Evolutionary conservation across 2,888 invertebrate genomes (phyloP), one percentile per base, ranked within the genome.

Genomic region (Hedychridium roseum): DNA sequence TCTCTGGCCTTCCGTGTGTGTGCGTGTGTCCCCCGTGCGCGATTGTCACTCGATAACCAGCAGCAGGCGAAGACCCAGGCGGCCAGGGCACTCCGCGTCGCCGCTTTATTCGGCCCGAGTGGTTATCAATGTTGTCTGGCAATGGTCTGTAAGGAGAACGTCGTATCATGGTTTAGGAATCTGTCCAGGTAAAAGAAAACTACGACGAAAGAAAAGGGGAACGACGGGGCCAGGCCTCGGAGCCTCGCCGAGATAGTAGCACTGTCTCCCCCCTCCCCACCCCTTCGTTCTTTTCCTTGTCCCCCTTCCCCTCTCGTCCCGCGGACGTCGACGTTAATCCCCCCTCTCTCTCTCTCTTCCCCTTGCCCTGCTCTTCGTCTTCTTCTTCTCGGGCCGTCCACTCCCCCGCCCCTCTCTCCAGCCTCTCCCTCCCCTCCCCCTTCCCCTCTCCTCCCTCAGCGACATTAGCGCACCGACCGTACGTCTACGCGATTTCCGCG

Each of bases 131-230:
- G 84, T 82, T 82, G 83, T 82, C 89, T 88, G 91, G 91, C 90
- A 89, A 94, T 94, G 94, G 91, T 94, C 90, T 94, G 77, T 77
- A 94, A 94, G 88, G 94, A 94, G 88, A 95, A 96, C 86, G 91
- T 97, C 84, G 90, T 94, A 86, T 87, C 88, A 88, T 96, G 95
- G 95, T 97, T 97, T 89, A 92, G 92, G 87, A 90, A 91, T 87
- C 70, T 78, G 71, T 76, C 78, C 74, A 78, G 78, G 78, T 78
- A 70, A 67, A 34, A 4, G 34, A n/a, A n/a, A n/a, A n/a, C n/a
- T n/a, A n/a, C n/a, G n/a, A n/a, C n/a, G n/a, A n/a, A n/a, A n/a
- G n/a, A n/a, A n/a, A n/a, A n/a, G n/a, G n/a, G n/a, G n/a, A n/a
- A n/a, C n/a, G n/a, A n/a, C n/a, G n/a, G n/a, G n/a, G n/a, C n/a